A percentile compares a stretch with the other conserved stretches of the same genome.
These are phyloP conservation scores for Alligator mississippiensis DNA, from an alignment of 2,113 vertebrate genomes.

Conservation along the genomic window DNA sequence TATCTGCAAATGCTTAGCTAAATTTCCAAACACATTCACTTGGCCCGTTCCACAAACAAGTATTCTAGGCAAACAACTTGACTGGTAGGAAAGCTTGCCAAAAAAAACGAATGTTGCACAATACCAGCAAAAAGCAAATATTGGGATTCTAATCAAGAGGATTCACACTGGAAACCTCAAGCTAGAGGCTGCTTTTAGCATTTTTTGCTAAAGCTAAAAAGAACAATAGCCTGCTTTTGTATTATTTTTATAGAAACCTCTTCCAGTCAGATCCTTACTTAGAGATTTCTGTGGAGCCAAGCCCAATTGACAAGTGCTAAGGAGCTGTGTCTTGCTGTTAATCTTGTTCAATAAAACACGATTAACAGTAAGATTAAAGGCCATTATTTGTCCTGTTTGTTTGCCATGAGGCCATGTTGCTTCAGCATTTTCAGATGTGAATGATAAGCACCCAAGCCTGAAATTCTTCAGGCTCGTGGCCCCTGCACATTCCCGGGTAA, in stretches of 20 bases:
- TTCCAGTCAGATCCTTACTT: accelerated
- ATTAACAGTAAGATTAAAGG: slow-evolving; percentile 5
- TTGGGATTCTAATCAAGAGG: background rate
- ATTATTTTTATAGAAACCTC: background rate
- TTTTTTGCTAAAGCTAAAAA: background rate
- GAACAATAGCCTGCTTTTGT: background rate
- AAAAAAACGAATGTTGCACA: background rate
- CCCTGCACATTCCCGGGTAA: slow-evolving; percentile 28
- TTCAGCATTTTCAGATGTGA: background rate
- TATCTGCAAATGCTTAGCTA: background rate
- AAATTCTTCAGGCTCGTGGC: slow-evolving; percentile 9
- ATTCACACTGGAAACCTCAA: accelerated
- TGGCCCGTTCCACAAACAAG: background rate
- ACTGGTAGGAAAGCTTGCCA: background rate
- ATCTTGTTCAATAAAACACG: slow-evolving; percentile 45
- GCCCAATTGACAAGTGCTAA: background rate
- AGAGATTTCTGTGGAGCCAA: background rate
- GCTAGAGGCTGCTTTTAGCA: accelerated
- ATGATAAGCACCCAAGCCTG: background rate
- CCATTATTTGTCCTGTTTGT: background rate
- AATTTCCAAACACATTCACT: background rate
- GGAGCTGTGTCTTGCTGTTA: slow-evolving; percentile 24
- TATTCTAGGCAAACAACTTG: background rate
- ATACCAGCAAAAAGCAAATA: background rate
- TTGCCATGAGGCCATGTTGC: background rate